Conservation (phyloP, 2,797 vertebrate genomes). For the Astyanax mexicanus region DNA sequence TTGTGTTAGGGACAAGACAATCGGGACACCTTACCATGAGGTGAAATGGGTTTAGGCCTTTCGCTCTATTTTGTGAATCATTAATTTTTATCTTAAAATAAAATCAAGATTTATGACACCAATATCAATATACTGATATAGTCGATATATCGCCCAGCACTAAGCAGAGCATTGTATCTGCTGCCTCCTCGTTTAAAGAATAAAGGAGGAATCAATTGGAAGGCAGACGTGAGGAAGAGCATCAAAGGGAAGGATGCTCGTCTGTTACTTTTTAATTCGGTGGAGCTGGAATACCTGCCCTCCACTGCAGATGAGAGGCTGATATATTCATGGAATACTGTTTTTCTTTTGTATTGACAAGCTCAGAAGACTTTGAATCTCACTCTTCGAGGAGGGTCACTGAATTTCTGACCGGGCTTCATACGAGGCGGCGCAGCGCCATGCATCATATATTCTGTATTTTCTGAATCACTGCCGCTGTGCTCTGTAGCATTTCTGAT, state of each 20-base stretch:
- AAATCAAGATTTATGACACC: no score
- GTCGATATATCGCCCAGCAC: not conserved
- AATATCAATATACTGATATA: no score
- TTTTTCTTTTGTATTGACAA: constrained; percentile 14
- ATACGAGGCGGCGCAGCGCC: constrained; percentile 21
- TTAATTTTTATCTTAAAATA: no score
- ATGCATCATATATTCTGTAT: constrained; percentile 46
- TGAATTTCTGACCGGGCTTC: constrained; percentile 35
- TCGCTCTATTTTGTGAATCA: no score
- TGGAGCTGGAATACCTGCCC: not conserved
- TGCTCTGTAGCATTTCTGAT: constrained; percentile 39
- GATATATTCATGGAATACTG: constrained; percentile 23
- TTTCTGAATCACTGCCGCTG: constrained; percentile 49
- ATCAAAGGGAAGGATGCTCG: not conserved
- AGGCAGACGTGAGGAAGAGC: not conserved
- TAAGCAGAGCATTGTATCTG: not conserved
- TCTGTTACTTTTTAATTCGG: not conserved
- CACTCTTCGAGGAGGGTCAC: constrained; percentile 29
- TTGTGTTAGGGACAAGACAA: no score
- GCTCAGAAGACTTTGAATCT: constrained; percentile 23
- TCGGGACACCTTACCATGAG: no score
- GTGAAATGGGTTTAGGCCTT: no score
- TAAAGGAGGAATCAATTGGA: not conserved
- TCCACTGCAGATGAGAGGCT: not conserved
- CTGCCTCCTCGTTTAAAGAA: not conserved